Conservation (phyloP, 2,888 invertebrate species). For the Helobdella robusta region DNA sequence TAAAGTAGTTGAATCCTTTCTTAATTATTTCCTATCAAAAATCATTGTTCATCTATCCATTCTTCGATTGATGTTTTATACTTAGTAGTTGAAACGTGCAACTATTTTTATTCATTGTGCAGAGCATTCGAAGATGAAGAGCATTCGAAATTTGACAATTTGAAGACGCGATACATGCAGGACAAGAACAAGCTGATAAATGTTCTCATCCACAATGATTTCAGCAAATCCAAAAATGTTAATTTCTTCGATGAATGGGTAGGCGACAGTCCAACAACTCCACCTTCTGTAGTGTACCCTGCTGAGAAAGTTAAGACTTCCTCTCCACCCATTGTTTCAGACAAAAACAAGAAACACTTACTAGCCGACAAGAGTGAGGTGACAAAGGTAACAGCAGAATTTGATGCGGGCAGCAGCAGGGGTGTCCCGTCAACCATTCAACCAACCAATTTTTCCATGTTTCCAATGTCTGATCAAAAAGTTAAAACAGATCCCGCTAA, state of each 20-base stretch:
- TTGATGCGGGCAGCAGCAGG: no score
- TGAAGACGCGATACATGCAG: slow-evolving; percentile 2
- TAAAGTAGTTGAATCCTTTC: neutral
- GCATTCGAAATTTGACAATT: neutral
- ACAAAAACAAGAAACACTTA: no score
- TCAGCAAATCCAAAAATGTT: neutral
- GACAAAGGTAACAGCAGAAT: no score
- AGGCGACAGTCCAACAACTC: neutral
- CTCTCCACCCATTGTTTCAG: no score
- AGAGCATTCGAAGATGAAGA: slow-evolving; percentile 13
- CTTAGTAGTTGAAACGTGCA: no score
- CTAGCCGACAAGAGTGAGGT: no score
- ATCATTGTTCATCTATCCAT: neutral
- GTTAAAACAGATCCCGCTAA: slow-evolving; percentile 2
- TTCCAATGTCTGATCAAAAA: no score
- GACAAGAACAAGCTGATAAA: slow-evolving; percentile 8
- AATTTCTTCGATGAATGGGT: neutral
- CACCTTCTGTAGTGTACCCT: neutral
- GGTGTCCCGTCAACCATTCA: no score
- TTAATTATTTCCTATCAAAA: neutral
- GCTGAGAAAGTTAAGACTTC: no score
- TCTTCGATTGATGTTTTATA: neutral
- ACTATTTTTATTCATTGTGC: neutral
- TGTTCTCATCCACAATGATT: slow-evolving; percentile 5
- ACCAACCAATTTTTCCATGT: no score